These are phyloP conservation scores for Psococerastis gibbosa DNA, from an alignment of 2,888 invertebrate genomes.

Conservation along the genomic window DNA sequence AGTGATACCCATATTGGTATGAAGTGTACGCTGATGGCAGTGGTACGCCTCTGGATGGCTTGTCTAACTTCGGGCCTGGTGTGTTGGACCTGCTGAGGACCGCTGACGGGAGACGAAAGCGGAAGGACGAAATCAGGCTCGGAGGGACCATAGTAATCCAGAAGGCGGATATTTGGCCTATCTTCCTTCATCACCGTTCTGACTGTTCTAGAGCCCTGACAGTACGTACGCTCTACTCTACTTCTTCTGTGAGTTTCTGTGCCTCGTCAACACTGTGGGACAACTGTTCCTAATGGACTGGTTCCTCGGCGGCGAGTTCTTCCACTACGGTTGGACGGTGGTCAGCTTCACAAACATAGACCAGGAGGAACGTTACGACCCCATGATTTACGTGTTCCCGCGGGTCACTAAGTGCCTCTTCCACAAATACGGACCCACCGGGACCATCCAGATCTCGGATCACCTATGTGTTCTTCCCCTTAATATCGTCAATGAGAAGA, in stretches of 20 bases:
- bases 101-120: too few species aligned
- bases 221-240: constrained; percentile 71
- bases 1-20: too few species aligned
- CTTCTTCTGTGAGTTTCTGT: constrained; percentile 69
- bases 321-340: constrained; percentile 68
- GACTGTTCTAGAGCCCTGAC: too few species aligned
- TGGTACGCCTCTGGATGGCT: too few species aligned
- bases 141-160: too few species aligned
- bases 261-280: constrained; percentile 64
- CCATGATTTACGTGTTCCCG: constrained; percentile 84
- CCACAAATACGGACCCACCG: constrained; percentile 73
- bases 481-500: constrained; percentile 86
- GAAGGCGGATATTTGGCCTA: too few species aligned
- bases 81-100: too few species aligned
- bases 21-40: too few species aligned
- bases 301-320: constrained; percentile 79
- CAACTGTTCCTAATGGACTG: constrained; percentile 79
- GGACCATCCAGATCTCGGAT: constrained; percentile 73
- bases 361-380: constrained; percentile 67
- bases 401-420: constrained; percentile 81
- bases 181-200: too few species aligned
- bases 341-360: constrained; percentile 59
- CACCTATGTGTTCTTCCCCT: constrained; percentile 69
- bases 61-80: too few species aligned
- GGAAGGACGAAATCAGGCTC: too few species aligned